Evolutionary conservation across 2,888 invertebrate species (phyloP).

Genomic region (Cryptocephalus moraei): DNA sequence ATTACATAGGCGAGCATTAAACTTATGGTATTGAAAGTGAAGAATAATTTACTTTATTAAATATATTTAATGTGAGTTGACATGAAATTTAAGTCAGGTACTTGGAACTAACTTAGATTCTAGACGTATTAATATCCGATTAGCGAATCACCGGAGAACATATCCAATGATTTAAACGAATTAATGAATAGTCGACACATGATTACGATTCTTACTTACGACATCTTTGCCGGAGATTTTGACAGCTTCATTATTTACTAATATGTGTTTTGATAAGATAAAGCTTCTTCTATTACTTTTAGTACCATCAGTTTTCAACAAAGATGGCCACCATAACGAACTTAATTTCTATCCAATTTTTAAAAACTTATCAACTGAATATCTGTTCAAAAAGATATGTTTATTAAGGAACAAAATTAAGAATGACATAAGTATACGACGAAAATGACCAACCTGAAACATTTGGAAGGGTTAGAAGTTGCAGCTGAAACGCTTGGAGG

Average conservation of each 20-base stretch:
- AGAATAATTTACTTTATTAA: too few relatives aligned
- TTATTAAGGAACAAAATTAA: background rate
- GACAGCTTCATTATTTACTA: slow-evolving; percentile 75
- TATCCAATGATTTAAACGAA: slow-evolving; percentile 53
- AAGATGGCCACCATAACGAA: too few relatives aligned
- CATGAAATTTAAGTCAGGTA: too few relatives aligned
- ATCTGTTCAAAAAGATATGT: too few relatives aligned
- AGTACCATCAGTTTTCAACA: too few relatives aligned
- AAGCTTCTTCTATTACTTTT: background rate
- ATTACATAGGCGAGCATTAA: too few relatives aligned
- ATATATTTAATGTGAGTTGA: too few relatives aligned
- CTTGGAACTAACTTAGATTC: too few relatives aligned
- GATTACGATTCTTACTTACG: slow-evolving; percentile 59
- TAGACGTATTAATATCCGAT: slow-evolving; percentile 51
- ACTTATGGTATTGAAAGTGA: too few relatives aligned
- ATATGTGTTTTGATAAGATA: slow-evolving; percentile 64
- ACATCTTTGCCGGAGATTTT: slow-evolving; percentile 63
- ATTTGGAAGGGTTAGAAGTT: slow-evolving; percentile 69
- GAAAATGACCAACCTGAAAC: slow-evolving; percentile 55
- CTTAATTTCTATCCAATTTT: too few relatives aligned
- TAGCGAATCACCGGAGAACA: slow-evolving; percentile 55
- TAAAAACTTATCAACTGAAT: too few relatives aligned
- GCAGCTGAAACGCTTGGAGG: slow-evolving; percentile 72
- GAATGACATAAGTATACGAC: slow-evolving; percentile 50
- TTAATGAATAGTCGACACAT: slow-evolving; percentile 56